These are phyloP conservation scores for Apocrypta bakeri DNA, from an alignment of 1,140 invertebrate genomes.

Conservation along the genomic window DNA sequence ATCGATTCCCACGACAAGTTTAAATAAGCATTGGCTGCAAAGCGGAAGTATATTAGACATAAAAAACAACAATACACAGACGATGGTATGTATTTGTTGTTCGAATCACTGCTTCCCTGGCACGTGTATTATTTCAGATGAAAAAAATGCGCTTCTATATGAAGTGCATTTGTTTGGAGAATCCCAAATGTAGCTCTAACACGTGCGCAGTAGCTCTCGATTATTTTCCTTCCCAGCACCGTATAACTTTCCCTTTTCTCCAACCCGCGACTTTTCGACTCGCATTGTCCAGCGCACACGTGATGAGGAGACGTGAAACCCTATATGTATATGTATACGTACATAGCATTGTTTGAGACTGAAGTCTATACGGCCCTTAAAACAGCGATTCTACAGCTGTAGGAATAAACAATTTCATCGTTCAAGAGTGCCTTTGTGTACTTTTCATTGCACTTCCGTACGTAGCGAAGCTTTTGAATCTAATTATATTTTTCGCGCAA, in stretches of 20 bases:
- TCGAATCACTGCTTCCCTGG: constrained; percentile 13
- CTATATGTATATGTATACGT: not conserved
- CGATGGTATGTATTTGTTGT: constrained; percentile 17
- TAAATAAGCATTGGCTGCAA: too few species aligned
- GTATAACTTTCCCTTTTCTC: constrained; percentile 27
- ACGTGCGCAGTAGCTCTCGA: constrained; percentile 11
- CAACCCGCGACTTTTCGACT: not conserved
- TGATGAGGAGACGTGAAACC: not conserved
- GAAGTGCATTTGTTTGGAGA: constrained; percentile 26
- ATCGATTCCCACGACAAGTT: not conserved
- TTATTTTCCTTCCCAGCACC: constrained; percentile 26
- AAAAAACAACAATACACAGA: constrained; percentile 14
- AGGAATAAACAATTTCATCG: too few species aligned
- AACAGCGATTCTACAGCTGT: too few species aligned
- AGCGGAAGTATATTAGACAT: too few species aligned
- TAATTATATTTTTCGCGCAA: too few species aligned
- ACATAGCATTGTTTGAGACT: not conserved
- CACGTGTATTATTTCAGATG: constrained; percentile 9
- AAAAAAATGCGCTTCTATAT: constrained; percentile 16
- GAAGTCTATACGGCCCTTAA: not conserved
- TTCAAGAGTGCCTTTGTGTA: too few species aligned
- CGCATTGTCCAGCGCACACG: constrained; percentile 1
- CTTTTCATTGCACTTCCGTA: too few species aligned
- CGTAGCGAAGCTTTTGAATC: too few species aligned
- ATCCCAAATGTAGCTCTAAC: constrained; percentile 17